Percentiles rank a stretch among this genome's conserved stretches.
phyloP scores from a whole-genome alignment of 2,888 invertebrate species.

The Perdita meconis region DNA sequence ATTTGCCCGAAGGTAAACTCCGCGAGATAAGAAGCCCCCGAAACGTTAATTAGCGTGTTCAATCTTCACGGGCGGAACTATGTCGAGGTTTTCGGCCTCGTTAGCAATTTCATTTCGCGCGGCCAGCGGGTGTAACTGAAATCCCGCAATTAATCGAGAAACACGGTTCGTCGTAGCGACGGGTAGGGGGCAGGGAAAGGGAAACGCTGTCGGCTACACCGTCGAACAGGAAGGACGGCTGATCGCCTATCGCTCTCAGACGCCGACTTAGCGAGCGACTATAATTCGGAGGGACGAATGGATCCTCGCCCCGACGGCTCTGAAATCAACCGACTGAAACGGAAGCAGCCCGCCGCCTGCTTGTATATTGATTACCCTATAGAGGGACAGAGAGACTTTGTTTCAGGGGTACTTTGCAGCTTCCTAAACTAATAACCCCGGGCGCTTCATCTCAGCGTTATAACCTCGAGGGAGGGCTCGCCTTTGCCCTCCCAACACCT shows the following conservation, averaged over 20 bases:
- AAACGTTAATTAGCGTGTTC: constrained; percentile 17
- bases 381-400: constrained; percentile 73
- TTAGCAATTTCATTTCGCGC: constrained; percentile 29
- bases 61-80: constrained; percentile 5
- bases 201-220: too few relatives aligned
- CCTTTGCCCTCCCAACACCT: constrained; percentile 33
- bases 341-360: constrained; percentile 72
- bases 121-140: constrained; percentile 15
- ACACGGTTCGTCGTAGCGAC: constrained; percentile 6
- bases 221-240: constrained; percentile 38
- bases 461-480: constrained; percentile 66
- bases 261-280: constrained; percentile 51
- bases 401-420: constrained; percentile 76
- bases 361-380: constrained; percentile 81
- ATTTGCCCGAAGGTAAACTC: neutral
- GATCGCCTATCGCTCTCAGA: constrained; percentile 60
- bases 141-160: constrained; percentile 40
- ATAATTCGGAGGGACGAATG: constrained; percentile 45
- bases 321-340: constrained; percentile 64
- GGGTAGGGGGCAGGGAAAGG: neutral
- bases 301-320: constrained; percentile 45
- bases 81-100: constrained; percentile 22
- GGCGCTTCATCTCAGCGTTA: constrained; percentile 73
- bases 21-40: neutral
- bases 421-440: constrained; percentile 81